A percentile compares a stretch with the other conserved stretches of the same genome.
phyloP scores from a whole-genome alignment of 2,797 vertebrate genomes.

The Myiotriccus ornatus region DNA sequence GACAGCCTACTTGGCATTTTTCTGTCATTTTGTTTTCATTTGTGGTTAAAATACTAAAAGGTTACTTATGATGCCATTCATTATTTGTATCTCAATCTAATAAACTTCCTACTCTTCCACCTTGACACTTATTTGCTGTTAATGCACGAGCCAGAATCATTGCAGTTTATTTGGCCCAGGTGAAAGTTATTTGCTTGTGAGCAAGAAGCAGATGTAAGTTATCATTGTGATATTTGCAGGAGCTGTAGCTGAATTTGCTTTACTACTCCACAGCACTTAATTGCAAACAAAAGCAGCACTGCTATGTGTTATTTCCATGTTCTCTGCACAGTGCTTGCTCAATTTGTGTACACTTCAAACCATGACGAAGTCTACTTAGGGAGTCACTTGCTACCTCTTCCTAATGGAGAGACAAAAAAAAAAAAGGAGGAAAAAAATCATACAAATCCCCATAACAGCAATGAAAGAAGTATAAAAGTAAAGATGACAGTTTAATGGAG shows the following conservation, averaged over 20 bases:
- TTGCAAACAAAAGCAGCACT: background rate
- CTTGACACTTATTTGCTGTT: background rate
- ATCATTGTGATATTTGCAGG: background rate
- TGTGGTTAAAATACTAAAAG: background rate
- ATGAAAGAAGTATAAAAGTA: conserved; percentile 19
- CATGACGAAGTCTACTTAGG: background rate
- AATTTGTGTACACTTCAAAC: background rate
- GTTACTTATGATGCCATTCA: background rate
- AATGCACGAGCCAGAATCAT: background rate
- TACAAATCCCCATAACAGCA: background rate
- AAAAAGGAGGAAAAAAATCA: background rate
- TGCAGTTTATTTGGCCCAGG: background rate
- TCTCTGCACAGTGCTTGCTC: background rate
- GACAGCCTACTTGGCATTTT: background rate
- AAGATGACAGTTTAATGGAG: conserved; percentile 30
- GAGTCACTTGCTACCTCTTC: background rate
- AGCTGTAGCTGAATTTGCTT: background rate
- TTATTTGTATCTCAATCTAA: background rate
- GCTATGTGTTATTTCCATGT: background rate
- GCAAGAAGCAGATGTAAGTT: background rate
- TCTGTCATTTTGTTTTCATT: background rate
- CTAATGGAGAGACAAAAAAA: background rate
- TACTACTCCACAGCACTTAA: background rate
- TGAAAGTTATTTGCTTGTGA: background rate
- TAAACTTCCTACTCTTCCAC: background rate